Evolutionary conservation across 2,888 invertebrate species (phyloP).

Genomic region (Arctia plantaginis): DNA sequence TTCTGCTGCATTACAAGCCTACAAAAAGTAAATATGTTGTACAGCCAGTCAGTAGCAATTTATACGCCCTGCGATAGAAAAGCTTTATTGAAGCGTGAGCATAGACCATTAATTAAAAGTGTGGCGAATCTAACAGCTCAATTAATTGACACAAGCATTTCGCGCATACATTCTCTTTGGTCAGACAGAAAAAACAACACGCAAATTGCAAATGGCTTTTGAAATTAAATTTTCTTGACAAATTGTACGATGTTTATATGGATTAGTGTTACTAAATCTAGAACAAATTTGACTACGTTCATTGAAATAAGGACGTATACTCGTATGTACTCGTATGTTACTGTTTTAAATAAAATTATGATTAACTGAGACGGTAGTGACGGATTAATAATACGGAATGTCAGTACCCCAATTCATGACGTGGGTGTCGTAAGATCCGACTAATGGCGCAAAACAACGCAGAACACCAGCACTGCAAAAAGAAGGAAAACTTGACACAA

Average conservation of each 20-base stretch:
- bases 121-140: conserved; percentile 59
- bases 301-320: too few relatives aligned
- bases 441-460: too few relatives aligned
- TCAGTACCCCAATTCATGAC: too few relatives aligned
- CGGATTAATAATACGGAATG: too few relatives aligned
- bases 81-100: conserved; percentile 56
- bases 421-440: too few relatives aligned
- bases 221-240: conserved; percentile 4
- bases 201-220: conserved; percentile 11
- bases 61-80: not conserved
- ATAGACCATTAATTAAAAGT: conserved; percentile 52
- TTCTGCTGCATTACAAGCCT: not conserved
- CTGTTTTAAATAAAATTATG: not conserved
- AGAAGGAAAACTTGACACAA: too few relatives aligned
- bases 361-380: too few relatives aligned
- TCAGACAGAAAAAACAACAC: conserved; percentile 30
- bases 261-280: not conserved
- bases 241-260: not conserved
- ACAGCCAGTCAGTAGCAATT: conserved; percentile 6
- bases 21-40: not conserved
- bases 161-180: conserved; percentile 55
- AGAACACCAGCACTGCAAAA: too few relatives aligned
- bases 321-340: not conserved
- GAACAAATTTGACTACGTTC: not conserved
- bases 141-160: conserved; percentile 61